Percentiles rank a stretch among this genome's conserved stretches.
Conservation (phyloP, 37 sponge, comb jelly and placozoan genomes). For the Crambe crambe region DNA sequence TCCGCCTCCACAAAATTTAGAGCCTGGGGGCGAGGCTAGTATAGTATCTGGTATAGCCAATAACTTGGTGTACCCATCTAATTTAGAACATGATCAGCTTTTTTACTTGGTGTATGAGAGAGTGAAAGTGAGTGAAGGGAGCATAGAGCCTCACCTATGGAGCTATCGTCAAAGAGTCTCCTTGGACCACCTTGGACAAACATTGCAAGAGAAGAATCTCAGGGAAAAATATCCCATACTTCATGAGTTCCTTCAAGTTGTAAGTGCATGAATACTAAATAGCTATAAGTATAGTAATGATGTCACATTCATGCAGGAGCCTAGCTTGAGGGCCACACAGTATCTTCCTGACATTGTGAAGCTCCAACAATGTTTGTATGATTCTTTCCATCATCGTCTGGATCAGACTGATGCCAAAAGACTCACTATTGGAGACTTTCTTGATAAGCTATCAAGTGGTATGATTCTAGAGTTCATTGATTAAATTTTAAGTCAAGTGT, state of each 20-base stretch:
- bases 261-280: conserved; percentile 8
- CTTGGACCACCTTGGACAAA: conserved; percentile 51
- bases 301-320: conserved; percentile 58
- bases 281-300: neutral
- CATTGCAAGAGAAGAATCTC: conserved; percentile 18
- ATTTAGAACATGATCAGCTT: conserved; percentile 58
- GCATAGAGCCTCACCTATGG: conserved; percentile 63
- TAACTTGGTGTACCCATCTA: too few species aligned
- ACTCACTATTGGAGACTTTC: conserved; percentile 49
- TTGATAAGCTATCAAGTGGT: conserved; percentile 9
- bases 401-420: conserved; percentile 35
- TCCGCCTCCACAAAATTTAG: too few species aligned
- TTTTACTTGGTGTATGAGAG: conserved; percentile 67
- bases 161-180: conserved; percentile 52
- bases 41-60: too few species aligned
- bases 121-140: neutral
- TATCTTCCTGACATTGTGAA: conserved; percentile 72
- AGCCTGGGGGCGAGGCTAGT: too few species aligned
- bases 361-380: conserved; percentile 60
- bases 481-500: neutral
- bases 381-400: conserved; percentile 35
- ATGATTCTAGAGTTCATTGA: neutral
- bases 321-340: conserved; percentile 58
- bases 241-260: conserved; percentile 56
- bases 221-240: conserved; percentile 45